A percentile compares a stretch with the other conserved stretches of the same genome.
These are phyloP conservation scores for Idaea biselata DNA, from an alignment of 2,888 invertebrate species.

Conservation along the genomic window DNA sequence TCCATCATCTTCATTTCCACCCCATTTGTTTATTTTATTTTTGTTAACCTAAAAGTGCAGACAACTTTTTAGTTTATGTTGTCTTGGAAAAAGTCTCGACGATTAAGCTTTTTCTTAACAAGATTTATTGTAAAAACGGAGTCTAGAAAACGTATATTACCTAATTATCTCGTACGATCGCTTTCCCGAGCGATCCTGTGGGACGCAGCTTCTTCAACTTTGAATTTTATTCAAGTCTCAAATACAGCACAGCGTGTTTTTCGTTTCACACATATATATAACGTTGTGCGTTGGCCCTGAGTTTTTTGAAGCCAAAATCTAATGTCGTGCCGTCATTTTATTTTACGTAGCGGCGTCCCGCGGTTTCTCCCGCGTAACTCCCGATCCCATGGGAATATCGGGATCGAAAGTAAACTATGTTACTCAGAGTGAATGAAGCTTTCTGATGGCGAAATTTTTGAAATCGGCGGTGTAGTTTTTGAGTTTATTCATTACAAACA, in stretches of 20 bases:
- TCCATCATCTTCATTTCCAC: background rate
- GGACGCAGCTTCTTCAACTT: background rate
- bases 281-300: background rate
- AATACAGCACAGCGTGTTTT: background rate
- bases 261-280: background rate
- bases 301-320: too few relatives aligned
- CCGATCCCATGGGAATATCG: too few relatives aligned
- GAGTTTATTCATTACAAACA: too few relatives aligned
- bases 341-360: too few relatives aligned
- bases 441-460: too few relatives aligned
- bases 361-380: too few relatives aligned
- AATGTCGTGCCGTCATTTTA: too few relatives aligned
- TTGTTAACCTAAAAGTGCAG: background rate
- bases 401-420: too few relatives aligned
- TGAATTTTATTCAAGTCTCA: slow-evolving; percentile 2
- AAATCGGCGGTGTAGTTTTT: too few relatives aligned
- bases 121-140: background rate
- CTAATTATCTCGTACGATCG: background rate
- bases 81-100: background rate
- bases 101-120: background rate
- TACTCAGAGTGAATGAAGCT: too few relatives aligned
- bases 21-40: background rate
- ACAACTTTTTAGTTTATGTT: background rate
- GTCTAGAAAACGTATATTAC: background rate
- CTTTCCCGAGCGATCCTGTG: background rate